Conservation (phyloP, 2,888 invertebrate genomes). For the Amphipoea lucens region DNA sequence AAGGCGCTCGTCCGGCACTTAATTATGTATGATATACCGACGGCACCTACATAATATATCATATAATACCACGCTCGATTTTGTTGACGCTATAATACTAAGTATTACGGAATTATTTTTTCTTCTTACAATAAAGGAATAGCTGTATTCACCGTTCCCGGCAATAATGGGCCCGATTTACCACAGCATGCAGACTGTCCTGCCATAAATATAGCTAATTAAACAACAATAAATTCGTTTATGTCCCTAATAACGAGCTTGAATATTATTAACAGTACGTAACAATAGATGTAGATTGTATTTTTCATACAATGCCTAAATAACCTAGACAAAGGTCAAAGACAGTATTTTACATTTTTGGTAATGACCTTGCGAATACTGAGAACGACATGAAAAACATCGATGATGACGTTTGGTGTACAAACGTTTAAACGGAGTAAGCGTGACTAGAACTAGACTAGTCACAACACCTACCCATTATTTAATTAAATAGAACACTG, state of each 20-base stretch:
- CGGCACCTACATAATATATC: background rate
- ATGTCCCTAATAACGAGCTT: background rate
- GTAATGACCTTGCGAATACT: background rate
- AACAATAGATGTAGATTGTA: background rate
- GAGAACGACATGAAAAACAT: background rate
- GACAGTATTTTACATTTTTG: background rate
- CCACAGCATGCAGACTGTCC: background rate
- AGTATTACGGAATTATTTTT: conserved; percentile 1
- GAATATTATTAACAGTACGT: background rate
- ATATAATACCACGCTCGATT: background rate
- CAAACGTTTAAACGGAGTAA: background rate
- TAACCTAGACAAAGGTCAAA: conserved; percentile 18
- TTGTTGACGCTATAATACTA: background rate
- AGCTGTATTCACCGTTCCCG: no score
- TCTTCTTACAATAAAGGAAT: conserved; percentile 2
- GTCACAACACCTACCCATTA: background rate
- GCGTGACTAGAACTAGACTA: background rate
- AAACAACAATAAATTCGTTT: background rate
- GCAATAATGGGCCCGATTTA: background rate
- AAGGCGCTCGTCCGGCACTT: background rate
- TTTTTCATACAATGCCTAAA: no score
- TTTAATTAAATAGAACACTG: conserved; percentile 1
- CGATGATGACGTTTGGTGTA: background rate
- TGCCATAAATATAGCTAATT: background rate
- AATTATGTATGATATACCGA: background rate